Evolutionary conservation across 2,797 vertebrate genomes (phyloP), one percentile per base, ranked within the genome.

Genomic region (Orientallactaga sibirica): DNA sequence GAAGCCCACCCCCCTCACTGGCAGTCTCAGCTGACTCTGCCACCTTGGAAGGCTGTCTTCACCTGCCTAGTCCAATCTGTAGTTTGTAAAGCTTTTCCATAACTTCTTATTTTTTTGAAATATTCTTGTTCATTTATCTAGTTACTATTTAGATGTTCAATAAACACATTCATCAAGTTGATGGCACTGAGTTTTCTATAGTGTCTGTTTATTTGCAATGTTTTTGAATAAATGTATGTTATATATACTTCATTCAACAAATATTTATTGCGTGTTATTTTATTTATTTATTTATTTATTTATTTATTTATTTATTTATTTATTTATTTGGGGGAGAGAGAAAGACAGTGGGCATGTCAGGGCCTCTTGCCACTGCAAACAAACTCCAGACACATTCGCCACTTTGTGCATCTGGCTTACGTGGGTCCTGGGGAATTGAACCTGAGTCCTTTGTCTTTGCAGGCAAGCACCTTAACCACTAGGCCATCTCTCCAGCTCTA

Each of bases 141-240:
- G 61, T 92, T 84, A 62, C 16, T 86, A 70, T 74, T 33, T 90
- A 88, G 43, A 19, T 90, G 66, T 48, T 70, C 62, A 92, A 8
- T 79, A 77, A 71, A 74, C 81, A 80, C 2, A 62, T 88, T 88
- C 86, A 86, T 85, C 62, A 94, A 58, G 25, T 78, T 68, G 66
- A 52, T 73, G 61, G 55, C 43, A 55, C n/a, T 84, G 75, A 64
- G 85, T 85, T 85, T 93, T 27, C 62, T 58, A n/a, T 16, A 77
- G 64, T 74, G 3, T 70, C n/a, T 94, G 29, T 87, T 84, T 86
- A 29, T 79, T 73, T 75, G 24, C 84, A 92, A 61, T 82, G 27
- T 71, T 92, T 92, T 75, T 78, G 92, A 82, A 55, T 89, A 79
- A 70, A 48, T 86, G 33, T 84, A 18, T 90, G 0, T 90, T 87